Evolutionary conservation across 2,113 vertebrate species (phyloP).

Genomic region (Asarcornis scutulata): DNA sequence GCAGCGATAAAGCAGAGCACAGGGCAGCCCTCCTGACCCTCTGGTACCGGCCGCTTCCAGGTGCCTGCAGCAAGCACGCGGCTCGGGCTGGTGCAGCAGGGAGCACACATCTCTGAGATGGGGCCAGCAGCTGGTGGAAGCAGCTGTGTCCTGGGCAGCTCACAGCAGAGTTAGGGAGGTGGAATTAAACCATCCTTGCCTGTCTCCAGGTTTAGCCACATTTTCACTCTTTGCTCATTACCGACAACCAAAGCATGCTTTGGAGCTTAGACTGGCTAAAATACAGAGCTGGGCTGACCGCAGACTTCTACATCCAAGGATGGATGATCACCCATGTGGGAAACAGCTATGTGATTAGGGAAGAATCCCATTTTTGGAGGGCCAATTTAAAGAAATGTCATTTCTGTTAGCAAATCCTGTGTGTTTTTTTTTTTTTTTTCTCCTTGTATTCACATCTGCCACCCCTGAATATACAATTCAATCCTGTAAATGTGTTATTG

Average conservation of each 20-base stretch:
- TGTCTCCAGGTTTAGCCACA: neutral
- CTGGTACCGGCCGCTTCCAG: neutral
- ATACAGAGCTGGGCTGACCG: neutral
- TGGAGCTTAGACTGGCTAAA: neutral
- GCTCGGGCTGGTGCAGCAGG: neutral
- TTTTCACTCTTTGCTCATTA: neutral
- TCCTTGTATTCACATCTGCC: neutral
- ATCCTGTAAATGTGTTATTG: neutral
- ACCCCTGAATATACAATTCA: neutral
- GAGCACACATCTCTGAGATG: neutral
- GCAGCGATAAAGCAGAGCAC: neutral
- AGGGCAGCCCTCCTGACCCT: neutral
- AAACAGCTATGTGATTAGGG: neutral
- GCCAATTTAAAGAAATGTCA: neutral
- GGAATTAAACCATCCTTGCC: neutral
- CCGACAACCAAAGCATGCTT: neutral
- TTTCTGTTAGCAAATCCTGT: conserved; percentile 11
- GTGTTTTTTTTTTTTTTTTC: neutral
- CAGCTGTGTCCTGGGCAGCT: neutral
- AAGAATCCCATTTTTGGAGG: neutral
- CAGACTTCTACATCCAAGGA: neutral
- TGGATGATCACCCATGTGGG: neutral
- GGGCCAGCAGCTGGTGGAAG: neutral
- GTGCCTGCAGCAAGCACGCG: neutral
- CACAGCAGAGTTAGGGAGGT: neutral